Evolutionary conservation across 1,140 invertebrate species (phyloP).

Genomic region (Helicorthomorpha holstii): DNA sequence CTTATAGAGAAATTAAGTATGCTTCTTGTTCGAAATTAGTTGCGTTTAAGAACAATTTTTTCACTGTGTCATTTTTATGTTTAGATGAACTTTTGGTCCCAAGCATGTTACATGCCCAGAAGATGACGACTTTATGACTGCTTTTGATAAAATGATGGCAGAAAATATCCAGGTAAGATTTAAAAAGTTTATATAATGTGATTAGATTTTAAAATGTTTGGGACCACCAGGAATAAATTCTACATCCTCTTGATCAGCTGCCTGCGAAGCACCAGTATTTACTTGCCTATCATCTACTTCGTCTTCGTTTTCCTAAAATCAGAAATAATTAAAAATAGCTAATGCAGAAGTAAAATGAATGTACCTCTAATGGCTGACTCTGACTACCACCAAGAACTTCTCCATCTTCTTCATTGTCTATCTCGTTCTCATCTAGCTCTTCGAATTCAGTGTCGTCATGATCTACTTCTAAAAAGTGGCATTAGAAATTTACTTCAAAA

Average conservation of each 20-base stretch:
- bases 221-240: slow-evolving; percentile 18
- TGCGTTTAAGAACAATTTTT: too few relatives aligned
- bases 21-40: too few relatives aligned
- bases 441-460: too few relatives aligned
- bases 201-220: slow-evolving; percentile 33
- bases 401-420: slow-evolving; percentile 12
- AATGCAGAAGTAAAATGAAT: not conserved
- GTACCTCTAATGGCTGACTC: slow-evolving; percentile 7
- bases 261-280: slow-evolving; percentile 28
- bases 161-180: slow-evolving; percentile 81
- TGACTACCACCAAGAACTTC: slow-evolving; percentile 9
- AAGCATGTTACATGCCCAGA: too few relatives aligned
- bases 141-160: slow-evolving; percentile 84
- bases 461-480: slow-evolving; percentile 10
- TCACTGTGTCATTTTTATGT: too few relatives aligned
- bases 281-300: slow-evolving; percentile 20
- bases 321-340: not conserved
- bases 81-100: too few relatives aligned
- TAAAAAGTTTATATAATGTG: too few relatives aligned
- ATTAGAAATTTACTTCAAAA: too few relatives aligned
- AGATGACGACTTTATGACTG: too few relatives aligned
- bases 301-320: slow-evolving; percentile 14
- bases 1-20: too few relatives aligned
- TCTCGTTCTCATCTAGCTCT: slow-evolving; percentile 23
- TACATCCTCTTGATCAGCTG: slow-evolving; percentile 27